Conservation (phyloP, 2,113 vertebrate genomes). For the Chionodraco myersi region DNA sequence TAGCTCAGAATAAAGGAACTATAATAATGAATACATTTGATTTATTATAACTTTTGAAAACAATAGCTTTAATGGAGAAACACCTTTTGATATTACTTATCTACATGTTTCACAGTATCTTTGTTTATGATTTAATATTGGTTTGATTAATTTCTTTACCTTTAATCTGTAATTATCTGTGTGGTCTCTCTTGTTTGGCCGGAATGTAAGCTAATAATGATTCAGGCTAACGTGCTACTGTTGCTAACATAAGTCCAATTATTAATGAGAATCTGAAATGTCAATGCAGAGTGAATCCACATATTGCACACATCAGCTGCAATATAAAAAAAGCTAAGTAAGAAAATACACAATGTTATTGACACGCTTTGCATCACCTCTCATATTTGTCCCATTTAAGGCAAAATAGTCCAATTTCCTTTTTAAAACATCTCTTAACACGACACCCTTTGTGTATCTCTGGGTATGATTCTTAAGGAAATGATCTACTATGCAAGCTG, state of each 20-base stretch:
- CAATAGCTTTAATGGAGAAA: too few species aligned
- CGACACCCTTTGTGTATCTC: slow-evolving; percentile 4
- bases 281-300: neutral
- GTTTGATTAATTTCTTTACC: too few species aligned
- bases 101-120: too few species aligned
- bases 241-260: neutral
- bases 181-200: too few species aligned
- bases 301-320: neutral
- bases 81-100: too few species aligned
- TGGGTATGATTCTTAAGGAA: slow-evolving; percentile 17
- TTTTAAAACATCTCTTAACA: neutral
- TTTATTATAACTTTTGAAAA: too few species aligned
- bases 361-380: neutral
- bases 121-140: too few species aligned
- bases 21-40: too few species aligned
- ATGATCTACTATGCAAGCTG: slow-evolving; percentile 28
- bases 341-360: too few species aligned
- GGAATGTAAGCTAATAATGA: too few species aligned
- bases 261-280: neutral
- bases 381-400: neutral
- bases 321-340: neutral
- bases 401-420: neutral
- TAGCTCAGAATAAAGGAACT: neutral
- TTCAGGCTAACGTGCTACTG: neutral
- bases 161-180: too few species aligned